Evolutionary conservation across 2,888 invertebrate genomes (phyloP), one percentile per base, ranked within the genome.

Genomic region (Odontomyia ornata): DNA sequence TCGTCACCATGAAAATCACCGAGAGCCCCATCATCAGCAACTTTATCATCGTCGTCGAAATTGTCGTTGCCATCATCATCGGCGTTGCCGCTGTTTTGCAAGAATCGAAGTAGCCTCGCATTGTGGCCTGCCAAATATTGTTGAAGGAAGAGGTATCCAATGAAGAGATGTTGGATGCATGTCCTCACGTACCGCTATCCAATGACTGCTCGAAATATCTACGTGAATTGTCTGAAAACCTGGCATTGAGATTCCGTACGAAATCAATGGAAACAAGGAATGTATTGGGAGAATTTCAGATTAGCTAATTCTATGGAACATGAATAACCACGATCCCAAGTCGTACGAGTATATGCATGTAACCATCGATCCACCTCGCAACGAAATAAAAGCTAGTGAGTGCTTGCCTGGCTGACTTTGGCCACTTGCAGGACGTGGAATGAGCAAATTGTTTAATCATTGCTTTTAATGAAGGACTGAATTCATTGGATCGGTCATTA

Each of bases 391-490:
- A 5, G 36, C 3, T 36, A 9, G 36, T 36, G 36, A 36, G 5
- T 36, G 27, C n/a, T 11, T 65, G 65, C 15, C 18, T 65, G 60
- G 65, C 36, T 36, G 9, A 36, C 36, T 36, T 3, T 36, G 36
- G 36, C 36, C 36, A 36, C 36, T 36, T 9, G 36, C 9, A 36
- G 5, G 15, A 30, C 15, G 52, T 52, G 52, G 65, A 36, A 36
- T 18, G 65, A 30, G 69, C 47, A 69, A 69, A 69, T 69, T 69
- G 69, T 69, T 69, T 69, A 69, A 69, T 69, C 69, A 69, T 69
- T 46, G 69, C 47, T 69, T 69, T 69, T 69, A 69, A 69, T 69
- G 69, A 69, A 69, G 18, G 52, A 65, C 28, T n/a, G 69, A 47
- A 27, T 47, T 47, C 25, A 69, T 25, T 11, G 30, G 36, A 25